A percentile compares a stretch with the other conserved stretches of the same genome.
These are phyloP conservation scores for Euschistus heros DNA, from an alignment of 1,140 invertebrate genomes.

Conservation along the genomic window DNA sequence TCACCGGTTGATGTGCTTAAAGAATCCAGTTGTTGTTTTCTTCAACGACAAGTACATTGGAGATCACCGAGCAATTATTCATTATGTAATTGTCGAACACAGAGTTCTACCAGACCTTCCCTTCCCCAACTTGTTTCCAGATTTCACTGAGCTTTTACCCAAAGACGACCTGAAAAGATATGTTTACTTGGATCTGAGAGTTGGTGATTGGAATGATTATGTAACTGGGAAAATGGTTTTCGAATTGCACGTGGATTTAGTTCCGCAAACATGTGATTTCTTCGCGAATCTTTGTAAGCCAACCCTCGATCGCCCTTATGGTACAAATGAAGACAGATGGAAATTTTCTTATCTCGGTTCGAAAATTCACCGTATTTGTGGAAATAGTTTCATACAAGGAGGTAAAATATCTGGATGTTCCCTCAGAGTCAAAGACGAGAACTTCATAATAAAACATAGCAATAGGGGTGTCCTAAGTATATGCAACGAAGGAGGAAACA, in stretches of 20 bases:
- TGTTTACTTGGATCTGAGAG: background rate
- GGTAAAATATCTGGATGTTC: background rate
- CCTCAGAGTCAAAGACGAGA: background rate
- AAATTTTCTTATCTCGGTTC: background rate
- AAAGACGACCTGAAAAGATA: background rate
- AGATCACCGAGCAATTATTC: background rate
- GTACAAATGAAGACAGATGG: background rate
- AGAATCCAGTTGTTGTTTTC: background rate
- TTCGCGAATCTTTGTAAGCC: background rate
- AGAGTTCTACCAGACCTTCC: background rate
- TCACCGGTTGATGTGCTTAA: background rate
- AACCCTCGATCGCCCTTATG: background rate
- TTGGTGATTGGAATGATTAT: background rate
- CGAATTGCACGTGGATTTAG: background rate
- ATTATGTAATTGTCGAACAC: background rate
- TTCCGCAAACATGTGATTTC: background rate
- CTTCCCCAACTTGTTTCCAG: background rate
- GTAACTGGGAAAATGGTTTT: slow-evolving; percentile 3
- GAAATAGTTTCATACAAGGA: background rate
- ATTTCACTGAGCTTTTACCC: background rate
- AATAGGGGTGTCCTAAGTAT: background rate
- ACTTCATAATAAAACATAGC: background rate
- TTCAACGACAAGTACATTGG: background rate
- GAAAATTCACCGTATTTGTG: background rate
- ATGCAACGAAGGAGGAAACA: background rate